Evolutionary conservation across 2,888 invertebrate genomes (phyloP), one percentile per base, ranked within the genome.

Genomic region (Lissonota sp.): DNA sequence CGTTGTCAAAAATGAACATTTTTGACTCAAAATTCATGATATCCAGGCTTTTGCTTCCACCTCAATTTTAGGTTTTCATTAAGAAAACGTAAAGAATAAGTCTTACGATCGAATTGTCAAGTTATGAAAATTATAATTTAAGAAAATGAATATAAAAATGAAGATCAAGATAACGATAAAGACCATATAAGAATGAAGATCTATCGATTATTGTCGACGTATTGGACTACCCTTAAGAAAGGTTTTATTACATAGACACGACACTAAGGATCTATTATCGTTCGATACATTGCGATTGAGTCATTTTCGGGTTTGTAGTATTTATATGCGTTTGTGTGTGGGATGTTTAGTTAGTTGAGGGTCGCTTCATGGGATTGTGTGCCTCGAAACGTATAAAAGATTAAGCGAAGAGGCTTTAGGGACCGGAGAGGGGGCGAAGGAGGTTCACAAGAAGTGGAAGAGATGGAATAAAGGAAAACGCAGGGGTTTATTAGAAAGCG

Each of bases 391-490:
- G 16, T 66, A 64, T 51, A 78, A 49, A 77, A 72, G 72, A 74
- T 60, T 74, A 74, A 58, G 58, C 69, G 63, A 53, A 58, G 63
- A 63, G 71, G 55, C 49, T 49, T 62, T 44, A 72, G 75, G 67
- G 70, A 77, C 73, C n/a, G n/a, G n/a, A 64, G 49, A 76, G 57
- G 49, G 82, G 44, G 58, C 37, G 55, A 53, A 55, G 44, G 70
- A 63, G 66, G 63, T 57, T 3, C 6, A 12, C 8, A 26, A 80
- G 79, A 63, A 71, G 26, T 42, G 57, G 85, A 87, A 86, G 88
- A 88, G 88, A 87, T 40, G 74, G 63, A 64, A 51, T 64, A 44
- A 58, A 70, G 57, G 51, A 75, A 51, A 53, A 70, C 70, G 75
- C 74, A 60, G 60, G 79, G 76, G 80, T 71, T 80, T 83, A 80